Percentiles rank a stretch among this genome's conserved stretches.
phyloP scores from a whole-genome alignment of 2,113 vertebrate genomes.

The Callionymus lyra region DNA sequence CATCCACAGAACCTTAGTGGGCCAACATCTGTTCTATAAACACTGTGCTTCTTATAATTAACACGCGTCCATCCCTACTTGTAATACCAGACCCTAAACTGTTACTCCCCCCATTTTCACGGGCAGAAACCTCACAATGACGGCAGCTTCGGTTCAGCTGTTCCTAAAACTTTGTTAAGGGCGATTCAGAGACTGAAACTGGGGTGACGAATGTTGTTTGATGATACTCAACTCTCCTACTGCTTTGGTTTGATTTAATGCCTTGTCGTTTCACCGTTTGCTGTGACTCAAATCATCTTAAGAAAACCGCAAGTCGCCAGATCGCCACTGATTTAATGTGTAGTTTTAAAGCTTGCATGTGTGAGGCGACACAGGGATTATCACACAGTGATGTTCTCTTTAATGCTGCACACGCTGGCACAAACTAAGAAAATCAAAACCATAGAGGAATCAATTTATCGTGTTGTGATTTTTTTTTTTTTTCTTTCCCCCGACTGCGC shows the following conservation, averaged over 20 bases:
- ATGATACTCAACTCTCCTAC: constrained; percentile 26
- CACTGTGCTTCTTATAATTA: constrained; percentile 34
- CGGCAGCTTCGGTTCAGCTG: constrained; percentile 11
- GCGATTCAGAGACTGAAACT: constrained; percentile 27
- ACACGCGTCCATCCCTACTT: constrained; percentile 15
- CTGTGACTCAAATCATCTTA: constrained; percentile 21
- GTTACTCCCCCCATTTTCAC: constrained; percentile 31
- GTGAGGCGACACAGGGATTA: constrained; percentile 13
- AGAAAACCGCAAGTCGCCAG: constrained; percentile 11
- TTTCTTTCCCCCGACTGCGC: no score
- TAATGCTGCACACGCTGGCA: constrained; percentile 24
- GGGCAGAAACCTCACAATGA: constrained; percentile 18
- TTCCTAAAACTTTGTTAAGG: constrained; percentile 7
- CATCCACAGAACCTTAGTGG: constrained; percentile 35
- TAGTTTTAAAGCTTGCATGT: constrained; percentile 6
- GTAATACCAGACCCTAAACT: constrained; percentile 43
- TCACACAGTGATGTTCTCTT: constrained; percentile 16
- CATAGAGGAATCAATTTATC: constrained; percentile 43
- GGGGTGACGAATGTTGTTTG: constrained; percentile 42
- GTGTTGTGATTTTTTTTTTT: constrained; percentile 26
- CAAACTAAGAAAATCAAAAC: constrained; percentile 49
- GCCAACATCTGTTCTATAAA: constrained; percentile 55
- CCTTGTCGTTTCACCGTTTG: constrained; percentile 25
- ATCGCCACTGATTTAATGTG: constrained; percentile 7
- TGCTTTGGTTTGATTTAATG: constrained; percentile 37